A percentile compares a stretch with the other conserved stretches of the same genome.
Evolutionary conservation across 2,888 invertebrate genomes (phyloP).

Genomic region (Andrena trimmerana): DNA sequence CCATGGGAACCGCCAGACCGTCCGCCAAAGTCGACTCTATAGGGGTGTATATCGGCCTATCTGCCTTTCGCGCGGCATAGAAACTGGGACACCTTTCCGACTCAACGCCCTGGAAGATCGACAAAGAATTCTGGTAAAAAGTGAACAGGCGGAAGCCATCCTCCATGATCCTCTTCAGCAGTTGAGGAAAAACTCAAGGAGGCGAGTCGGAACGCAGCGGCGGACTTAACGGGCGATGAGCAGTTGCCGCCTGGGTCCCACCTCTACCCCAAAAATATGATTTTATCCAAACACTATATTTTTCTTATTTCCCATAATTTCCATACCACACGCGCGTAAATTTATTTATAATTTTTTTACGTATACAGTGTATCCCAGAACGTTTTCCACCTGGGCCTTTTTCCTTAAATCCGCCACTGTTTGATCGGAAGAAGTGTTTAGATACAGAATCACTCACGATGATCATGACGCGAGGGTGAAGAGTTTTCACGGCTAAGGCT

Average conservation of each 20-base stretch:
- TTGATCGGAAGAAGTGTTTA: neutral
- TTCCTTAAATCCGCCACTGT: no score
- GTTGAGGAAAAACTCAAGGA: neutral
- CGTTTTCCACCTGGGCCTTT: no score
- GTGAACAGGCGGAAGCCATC: neutral
- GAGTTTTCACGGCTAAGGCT: slow-evolving; percentile 94
- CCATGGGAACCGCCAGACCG: slow-evolving; percentile 94
- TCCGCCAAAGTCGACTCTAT: slow-evolving; percentile 93
- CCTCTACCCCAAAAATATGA: no score
- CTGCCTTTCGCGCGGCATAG: slow-evolving; percentile 89
- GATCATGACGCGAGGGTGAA: slow-evolving; percentile 93
- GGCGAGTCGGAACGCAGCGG: neutral
- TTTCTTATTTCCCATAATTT: no score
- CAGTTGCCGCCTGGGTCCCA: no score
- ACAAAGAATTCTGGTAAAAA: neutral
- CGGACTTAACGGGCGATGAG: no score
- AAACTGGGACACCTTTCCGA: slow-evolving; percentile 97
- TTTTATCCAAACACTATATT: no score
- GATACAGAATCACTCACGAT: slow-evolving; percentile 88
- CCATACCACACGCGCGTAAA: no score
- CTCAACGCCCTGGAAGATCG: slow-evolving; percentile 91
- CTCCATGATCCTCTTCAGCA: neutral
- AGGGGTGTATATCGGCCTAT: slow-evolving; percentile 89
- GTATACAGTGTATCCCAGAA: no score
- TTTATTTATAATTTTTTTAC: no score